phyloP scores from a whole-genome alignment of 2,797 vertebrate species.

The Anableps anableps region DNA sequence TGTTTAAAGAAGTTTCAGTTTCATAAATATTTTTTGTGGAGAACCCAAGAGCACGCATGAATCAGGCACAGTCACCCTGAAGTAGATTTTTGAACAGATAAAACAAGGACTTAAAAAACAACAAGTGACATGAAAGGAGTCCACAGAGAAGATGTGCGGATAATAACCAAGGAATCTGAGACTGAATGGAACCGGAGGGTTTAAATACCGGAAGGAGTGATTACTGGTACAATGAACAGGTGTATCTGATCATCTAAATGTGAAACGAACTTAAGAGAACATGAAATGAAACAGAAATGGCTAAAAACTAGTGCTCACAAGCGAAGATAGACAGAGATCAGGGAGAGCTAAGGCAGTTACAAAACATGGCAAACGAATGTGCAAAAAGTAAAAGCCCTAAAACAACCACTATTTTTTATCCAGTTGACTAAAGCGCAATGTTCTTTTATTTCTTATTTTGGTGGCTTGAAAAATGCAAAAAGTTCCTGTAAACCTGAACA shows the following conservation, averaged over 20 bases:
- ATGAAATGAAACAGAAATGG: background rate
- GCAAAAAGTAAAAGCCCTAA: background rate
- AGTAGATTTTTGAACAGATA: background rate
- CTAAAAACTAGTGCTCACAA: background rate
- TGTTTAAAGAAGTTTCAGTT: background rate
- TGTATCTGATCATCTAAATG: background rate
- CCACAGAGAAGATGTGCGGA: background rate
- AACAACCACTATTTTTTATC: background rate
- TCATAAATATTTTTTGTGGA: background rate
- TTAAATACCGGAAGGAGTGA: background rate
- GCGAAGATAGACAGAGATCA: background rate
- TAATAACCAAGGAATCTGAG: too few species aligned
- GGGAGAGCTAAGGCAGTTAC: background rate
- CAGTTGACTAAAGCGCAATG: background rate
- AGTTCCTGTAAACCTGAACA: slow-evolving; percentile 35
- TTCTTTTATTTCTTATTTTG: background rate
- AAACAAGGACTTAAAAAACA: background rate
- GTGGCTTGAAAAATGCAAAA: slow-evolving; percentile 3
- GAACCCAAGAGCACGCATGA: background rate
- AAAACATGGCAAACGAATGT: background rate
- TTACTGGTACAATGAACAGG: background rate
- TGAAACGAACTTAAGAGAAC: background rate
- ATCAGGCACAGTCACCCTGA: too few species aligned
- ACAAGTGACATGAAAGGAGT: background rate
- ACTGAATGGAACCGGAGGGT: too few species aligned